phyloP scores from a whole-genome alignment of 2,888 invertebrate genomes.

The Amblyjoppa fuscipennis region DNA sequence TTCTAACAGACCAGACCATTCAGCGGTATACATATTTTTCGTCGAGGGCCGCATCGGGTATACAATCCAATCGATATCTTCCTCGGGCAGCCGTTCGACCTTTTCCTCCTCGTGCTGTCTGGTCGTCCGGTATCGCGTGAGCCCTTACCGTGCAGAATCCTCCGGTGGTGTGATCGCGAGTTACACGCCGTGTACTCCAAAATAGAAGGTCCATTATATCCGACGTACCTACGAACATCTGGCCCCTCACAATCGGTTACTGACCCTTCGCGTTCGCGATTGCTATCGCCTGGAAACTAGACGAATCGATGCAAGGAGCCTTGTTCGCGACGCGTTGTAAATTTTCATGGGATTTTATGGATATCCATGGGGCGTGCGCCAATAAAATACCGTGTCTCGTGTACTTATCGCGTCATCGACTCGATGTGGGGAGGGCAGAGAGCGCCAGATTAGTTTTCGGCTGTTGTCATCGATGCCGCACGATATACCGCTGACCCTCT shows the following conservation, averaged over 20 bases:
- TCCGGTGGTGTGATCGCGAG: not conserved
- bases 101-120: constrained; percentile 17
- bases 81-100: constrained; percentile 22
- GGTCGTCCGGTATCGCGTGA: not conserved
- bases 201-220: constrained; percentile 34
- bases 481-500: not conserved
- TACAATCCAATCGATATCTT: constrained; percentile 64
- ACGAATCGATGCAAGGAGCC: constrained; percentile 28
- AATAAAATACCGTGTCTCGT: constrained; percentile 15
- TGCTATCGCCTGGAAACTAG: constrained; percentile 58
- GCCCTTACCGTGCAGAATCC: not conserved
- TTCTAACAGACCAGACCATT: constrained; percentile 67
- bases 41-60: constrained; percentile 30
- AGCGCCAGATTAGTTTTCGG: constrained; percentile 58
- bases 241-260: constrained; percentile 58
- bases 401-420: not conserved
- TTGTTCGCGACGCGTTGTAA: constrained; percentile 17
- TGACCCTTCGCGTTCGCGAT: constrained; percentile 61
- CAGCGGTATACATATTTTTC: constrained; percentile 51
- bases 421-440: not conserved
- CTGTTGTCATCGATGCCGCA: constrained; percentile 46
- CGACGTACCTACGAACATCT: constrained; percentile 42
- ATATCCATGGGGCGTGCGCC: no score
- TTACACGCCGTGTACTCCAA: not conserved
- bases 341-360: constrained; percentile 8